Percentiles rank a stretch among this genome's conserved stretches.
Conservation (phyloP, 2,797 vertebrate genomes). For the Acipenser oxyrinchus region DNA sequence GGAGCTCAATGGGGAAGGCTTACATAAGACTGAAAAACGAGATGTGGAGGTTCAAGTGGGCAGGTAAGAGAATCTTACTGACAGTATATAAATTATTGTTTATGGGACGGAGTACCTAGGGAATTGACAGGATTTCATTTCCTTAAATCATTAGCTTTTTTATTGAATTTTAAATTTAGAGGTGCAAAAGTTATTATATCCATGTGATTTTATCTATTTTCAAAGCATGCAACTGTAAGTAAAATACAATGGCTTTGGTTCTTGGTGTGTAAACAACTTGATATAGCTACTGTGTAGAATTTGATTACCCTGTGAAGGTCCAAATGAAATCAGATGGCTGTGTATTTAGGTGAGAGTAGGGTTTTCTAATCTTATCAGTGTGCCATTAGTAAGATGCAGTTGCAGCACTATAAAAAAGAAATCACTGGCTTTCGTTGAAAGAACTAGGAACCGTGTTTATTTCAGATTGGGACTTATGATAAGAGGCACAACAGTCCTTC, state of each 20-base stretch:
- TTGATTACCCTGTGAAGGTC: conserved; percentile 2
- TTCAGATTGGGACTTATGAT: background rate
- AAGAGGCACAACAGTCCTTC: conserved; percentile 20
- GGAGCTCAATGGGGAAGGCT: conserved; percentile 60
- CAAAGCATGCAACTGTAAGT: too few relatives aligned
- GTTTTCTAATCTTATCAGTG: background rate
- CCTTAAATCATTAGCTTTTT: too few relatives aligned
- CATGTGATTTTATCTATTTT: background rate
- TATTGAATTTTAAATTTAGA: too few relatives aligned
- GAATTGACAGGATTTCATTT: too few relatives aligned
- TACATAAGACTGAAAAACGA: conserved; percentile 58
- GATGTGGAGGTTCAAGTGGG: conserved; percentile 86
- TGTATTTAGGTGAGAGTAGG: conserved; percentile 10
- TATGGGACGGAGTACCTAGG: too few relatives aligned
- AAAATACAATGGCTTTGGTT: too few relatives aligned
- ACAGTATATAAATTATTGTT: too few relatives aligned
- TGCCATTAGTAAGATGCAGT: conserved; percentile 2
- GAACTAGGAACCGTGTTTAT: conserved; percentile 4
- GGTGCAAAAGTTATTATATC: too few relatives aligned
- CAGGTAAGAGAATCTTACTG: conserved; percentile 60
- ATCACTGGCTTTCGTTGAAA: conserved; percentile 15
- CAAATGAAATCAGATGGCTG: conserved; percentile 10
- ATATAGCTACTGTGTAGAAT: background rate
- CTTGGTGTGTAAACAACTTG: background rate
- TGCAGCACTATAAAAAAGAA: conserved; percentile 3